These are phyloP conservation scores for Melipona beecheii DNA, from an alignment of 2,888 invertebrate species.

Conservation along the genomic window DNA sequence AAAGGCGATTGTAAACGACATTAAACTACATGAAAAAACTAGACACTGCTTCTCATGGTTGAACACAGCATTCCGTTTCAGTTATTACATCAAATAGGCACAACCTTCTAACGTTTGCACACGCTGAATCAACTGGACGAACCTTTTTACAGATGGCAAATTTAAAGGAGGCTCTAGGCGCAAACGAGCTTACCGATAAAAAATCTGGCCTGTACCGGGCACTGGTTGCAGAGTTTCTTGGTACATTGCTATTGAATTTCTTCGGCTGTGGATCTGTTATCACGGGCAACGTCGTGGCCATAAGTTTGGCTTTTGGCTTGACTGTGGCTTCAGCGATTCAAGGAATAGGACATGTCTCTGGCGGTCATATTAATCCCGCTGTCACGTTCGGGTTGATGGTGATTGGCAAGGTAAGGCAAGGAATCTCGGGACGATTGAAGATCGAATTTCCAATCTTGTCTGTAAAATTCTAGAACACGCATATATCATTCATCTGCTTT, in stretches of 20 bases:
- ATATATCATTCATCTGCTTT: not conserved
- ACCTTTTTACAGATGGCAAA: slow-evolving; percentile 83
- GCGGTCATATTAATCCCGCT: slow-evolving; percentile 97
- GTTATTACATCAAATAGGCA: slow-evolving; percentile 20
- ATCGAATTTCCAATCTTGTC: not conserved
- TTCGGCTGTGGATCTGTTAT: slow-evolving; percentile 93
- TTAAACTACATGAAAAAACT: slow-evolving; percentile 24
- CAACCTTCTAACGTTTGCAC: not conserved
- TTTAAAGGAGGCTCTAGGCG: slow-evolving; percentile 88
- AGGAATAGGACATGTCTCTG: slow-evolving; percentile 94
- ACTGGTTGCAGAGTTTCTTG: slow-evolving; percentile 94
- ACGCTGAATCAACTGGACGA: slow-evolving; percentile 9
- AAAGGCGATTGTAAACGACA: slow-evolving; percentile 13
- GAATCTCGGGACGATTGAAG: not conserved
- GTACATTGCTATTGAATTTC: slow-evolving; percentile 93
- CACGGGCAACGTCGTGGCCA: slow-evolving; percentile 87
- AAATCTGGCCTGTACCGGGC: slow-evolving; percentile 91
- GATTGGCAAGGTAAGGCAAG: slow-evolving; percentile 87
- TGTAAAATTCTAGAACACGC: too few relatives aligned
- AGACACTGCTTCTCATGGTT: slow-evolving; percentile 36
- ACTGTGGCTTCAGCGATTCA: slow-evolving; percentile 93
- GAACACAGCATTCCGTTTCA: slow-evolving; percentile 17
- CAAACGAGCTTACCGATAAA: slow-evolving; percentile 89
- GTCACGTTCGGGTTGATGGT: slow-evolving; percentile 93
- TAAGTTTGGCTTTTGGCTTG: slow-evolving; percentile 94